phyloP scores from a whole-genome alignment of 1,140 invertebrate species.

The Latrodectus geometricus region DNA sequence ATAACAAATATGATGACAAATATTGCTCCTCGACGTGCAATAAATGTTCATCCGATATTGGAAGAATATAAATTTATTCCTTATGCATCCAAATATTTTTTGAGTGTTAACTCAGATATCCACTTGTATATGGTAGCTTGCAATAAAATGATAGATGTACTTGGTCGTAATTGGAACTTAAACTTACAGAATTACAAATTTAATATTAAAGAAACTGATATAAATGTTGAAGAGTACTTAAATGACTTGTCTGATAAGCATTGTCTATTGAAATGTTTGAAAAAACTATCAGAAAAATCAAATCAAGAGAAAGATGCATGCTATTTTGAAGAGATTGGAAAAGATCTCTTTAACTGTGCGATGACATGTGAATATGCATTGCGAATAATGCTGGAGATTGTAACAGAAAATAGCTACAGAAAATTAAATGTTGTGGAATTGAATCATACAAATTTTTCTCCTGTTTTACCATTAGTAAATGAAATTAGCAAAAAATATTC shows the following conservation, averaged over 20 bases:
- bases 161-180: no score
- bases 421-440: slow-evolving; percentile 58
- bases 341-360: slow-evolving; percentile 18
- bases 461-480: not conserved
- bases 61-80: not conserved
- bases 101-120: not conserved
- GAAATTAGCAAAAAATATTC: slow-evolving; percentile 16
- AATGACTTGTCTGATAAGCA: no score
- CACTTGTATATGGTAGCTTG: not conserved
- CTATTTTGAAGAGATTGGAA: not conserved
- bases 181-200: no score
- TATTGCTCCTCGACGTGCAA: not conserved
- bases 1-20: not conserved
- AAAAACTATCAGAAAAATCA: no score
- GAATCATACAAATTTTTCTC: not conserved
- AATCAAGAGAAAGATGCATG: no score
- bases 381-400: slow-evolving; percentile 57
- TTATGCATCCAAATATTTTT: not conserved
- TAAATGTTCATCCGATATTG: not conserved
- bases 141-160: no score
- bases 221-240: no score
- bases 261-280: no score
- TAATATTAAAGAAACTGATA: no score
- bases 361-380: slow-evolving; percentile 14
- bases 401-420: slow-evolving; percentile 56